A percentile compares a stretch with the other conserved stretches of the same genome.
Conservation (phyloP, 2,797 vertebrate species). For the Enteromius fasciolatus region DNA sequence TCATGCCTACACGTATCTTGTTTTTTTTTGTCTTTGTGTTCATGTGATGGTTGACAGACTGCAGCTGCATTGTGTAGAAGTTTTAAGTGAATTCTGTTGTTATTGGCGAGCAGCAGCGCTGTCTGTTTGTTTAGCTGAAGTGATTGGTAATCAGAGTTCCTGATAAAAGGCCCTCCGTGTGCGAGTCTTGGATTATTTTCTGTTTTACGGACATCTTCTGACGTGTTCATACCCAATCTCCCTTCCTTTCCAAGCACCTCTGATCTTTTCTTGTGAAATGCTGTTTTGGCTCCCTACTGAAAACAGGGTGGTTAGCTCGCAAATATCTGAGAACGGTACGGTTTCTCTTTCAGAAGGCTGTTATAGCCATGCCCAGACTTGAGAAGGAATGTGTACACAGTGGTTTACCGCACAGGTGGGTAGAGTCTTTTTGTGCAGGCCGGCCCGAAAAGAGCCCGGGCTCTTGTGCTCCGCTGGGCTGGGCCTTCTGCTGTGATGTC, state of each 20-base stretch:
- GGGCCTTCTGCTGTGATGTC: constrained; percentile 59
- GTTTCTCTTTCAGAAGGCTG: background rate
- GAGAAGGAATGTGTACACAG: constrained; percentile 33
- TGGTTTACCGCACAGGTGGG: constrained; percentile 36
- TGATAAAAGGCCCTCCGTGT: background rate
- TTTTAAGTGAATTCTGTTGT: background rate
- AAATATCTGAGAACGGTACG: background rate
- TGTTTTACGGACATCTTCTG: background rate
- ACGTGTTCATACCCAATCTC: background rate
- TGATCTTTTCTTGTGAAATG: background rate
- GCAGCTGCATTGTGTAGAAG: constrained; percentile 4
- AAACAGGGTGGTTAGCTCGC: background rate
- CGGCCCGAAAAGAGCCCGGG: background rate
- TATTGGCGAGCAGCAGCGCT: constrained; percentile 7
- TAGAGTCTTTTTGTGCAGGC: constrained; percentile 3
- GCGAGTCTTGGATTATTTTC: background rate
- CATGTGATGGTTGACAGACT: background rate
- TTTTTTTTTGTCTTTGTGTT: constrained; percentile 20
- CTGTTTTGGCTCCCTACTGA: background rate
- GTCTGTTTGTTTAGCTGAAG: constrained; percentile 21
- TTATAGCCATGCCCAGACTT: constrained; percentile 34
- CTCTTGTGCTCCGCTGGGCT: constrained; percentile 11
- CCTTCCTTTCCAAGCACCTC: background rate
- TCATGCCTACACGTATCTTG: background rate
- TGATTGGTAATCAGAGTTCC: constrained; percentile 10